These are phyloP conservation scores for Clunio marinus DNA, from an alignment of 2,888 invertebrate species.

Conservation along the genomic window DNA sequence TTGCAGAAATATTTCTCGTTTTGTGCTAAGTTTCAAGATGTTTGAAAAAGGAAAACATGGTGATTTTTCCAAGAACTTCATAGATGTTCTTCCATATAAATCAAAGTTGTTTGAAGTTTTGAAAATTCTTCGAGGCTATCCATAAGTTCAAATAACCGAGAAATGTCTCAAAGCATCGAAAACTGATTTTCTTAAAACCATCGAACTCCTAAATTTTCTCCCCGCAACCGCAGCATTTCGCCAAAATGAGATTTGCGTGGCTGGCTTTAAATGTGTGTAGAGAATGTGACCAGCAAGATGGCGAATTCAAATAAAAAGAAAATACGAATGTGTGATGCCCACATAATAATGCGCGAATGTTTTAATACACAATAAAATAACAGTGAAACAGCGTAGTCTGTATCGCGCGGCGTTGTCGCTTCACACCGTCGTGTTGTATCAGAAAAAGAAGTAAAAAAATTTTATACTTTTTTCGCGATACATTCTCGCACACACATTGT, in stretches of 20 bases:
- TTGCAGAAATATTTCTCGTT: neutral
- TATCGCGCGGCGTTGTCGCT: constrained; percentile 6
- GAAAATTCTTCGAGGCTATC: neutral
- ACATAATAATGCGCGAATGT: constrained; percentile 11
- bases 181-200: neutral
- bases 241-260: neutral
- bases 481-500: neutral
- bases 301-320: constrained; percentile 33
- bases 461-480: constrained; percentile 15
- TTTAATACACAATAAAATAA: constrained; percentile 20
- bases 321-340: constrained; percentile 32
- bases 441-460: neutral
- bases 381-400: neutral
- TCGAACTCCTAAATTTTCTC: neutral
- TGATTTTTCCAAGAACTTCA: neutral
- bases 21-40: neutral
- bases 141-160: neutral
- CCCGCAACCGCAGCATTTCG: neutral
- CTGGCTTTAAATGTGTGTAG: neutral
- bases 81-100: neutral
- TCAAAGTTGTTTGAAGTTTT: neutral
- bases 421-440: neutral
- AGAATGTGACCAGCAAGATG: constrained; percentile 29
- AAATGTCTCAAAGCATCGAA: neutral
- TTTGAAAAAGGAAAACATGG: neutral